Evolutionary conservation across 30 jellyfish, hydroid and myxozoan species (phyloP).

Genomic region (Phacellophora camtschatica): DNA sequence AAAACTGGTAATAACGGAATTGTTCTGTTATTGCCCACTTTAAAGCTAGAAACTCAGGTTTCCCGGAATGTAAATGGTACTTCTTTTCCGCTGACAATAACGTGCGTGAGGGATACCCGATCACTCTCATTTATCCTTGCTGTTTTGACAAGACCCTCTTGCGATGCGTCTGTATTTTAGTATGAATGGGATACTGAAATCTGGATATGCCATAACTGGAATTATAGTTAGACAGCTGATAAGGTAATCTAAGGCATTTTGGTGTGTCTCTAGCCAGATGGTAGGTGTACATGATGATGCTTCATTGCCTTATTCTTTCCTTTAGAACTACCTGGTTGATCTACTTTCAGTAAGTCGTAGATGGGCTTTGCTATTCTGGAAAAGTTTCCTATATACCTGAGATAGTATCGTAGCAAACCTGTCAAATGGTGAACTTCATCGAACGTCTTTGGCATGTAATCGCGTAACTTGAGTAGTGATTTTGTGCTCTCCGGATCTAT

Average conservation of each 20-base stretch:
- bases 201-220: background rate
- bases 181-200: background rate
- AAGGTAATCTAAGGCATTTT: background rate
- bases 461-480: background rate
- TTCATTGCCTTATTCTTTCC: too few species aligned
- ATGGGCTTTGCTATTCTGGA: too few species aligned
- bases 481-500: background rate
- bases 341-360: too few species aligned
- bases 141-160: background rate
- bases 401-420: background rate
- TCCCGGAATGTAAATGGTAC: slow-evolving; percentile 31
- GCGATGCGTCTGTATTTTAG: background rate
- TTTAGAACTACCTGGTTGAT: too few species aligned
- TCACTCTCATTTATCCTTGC: too few species aligned
- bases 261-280: background rate
- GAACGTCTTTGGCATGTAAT: background rate
- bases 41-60: slow-evolving; percentile 41
- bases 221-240: background rate
- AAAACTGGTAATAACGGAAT: slow-evolving; percentile 16
- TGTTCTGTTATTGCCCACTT: slow-evolving; percentile 50
- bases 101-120: slow-evolving; percentile 28
- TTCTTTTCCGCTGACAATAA: slow-evolving; percentile 21
- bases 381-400: background rate
- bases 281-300: too few species aligned
- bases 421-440: background rate